These are phyloP conservation scores for Myrmecobius fasciatus DNA, from an alignment of 2,113 vertebrate species.

Conservation along the genomic window DNA sequence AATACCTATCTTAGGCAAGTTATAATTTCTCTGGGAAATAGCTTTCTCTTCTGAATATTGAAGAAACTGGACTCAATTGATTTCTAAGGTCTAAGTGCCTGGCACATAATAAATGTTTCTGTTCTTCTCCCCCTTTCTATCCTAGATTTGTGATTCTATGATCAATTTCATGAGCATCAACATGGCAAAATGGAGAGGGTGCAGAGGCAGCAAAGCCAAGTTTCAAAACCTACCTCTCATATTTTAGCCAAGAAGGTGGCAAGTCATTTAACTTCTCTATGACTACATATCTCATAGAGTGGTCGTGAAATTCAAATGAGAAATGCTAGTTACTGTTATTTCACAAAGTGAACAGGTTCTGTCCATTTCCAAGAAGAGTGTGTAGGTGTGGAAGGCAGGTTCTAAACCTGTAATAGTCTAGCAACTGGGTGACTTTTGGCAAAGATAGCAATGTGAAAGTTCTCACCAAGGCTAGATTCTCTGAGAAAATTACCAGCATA, in stretches of 20 bases:
- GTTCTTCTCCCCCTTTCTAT: background rate
- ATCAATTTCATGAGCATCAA: background rate
- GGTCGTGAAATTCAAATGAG: background rate
- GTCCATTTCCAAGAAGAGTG: background rate
- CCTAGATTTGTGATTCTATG: background rate
- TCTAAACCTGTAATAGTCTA: background rate
- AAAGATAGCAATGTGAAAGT: background rate
- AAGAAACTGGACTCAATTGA: background rate
- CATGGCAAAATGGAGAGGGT: background rate
- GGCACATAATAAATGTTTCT: background rate
- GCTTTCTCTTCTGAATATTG: background rate
- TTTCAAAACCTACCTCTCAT: background rate
- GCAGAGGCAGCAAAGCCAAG: background rate
- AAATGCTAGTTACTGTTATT: background rate
- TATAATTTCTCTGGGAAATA: background rate
- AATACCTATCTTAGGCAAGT: background rate
- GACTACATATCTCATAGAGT: background rate
- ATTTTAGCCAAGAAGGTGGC: background rate
- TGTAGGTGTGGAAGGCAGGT: background rate
- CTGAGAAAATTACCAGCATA: background rate
- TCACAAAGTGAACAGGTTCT: background rate
- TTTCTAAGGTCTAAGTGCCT: background rate
- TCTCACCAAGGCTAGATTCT: background rate
- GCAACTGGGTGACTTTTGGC: background rate
- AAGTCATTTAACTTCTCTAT: background rate